Evolutionary conservation across 2,113 vertebrate genomes (phyloP), one percentile per base, ranked within the genome.

Genomic region (Crotalus helleri): DNA sequence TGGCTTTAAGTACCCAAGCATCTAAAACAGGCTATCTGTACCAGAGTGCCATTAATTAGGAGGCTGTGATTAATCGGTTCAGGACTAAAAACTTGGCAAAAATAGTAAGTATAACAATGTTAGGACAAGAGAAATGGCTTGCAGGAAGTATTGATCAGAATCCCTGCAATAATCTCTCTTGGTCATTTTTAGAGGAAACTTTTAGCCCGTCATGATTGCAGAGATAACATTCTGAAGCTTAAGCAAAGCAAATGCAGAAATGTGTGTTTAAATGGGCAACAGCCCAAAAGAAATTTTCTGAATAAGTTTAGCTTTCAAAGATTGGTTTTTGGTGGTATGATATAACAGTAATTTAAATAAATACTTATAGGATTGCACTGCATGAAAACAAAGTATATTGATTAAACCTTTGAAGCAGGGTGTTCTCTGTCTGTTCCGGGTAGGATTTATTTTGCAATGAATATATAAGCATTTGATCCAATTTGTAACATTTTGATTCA

Each of bases 61-160:
- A 91, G 90, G 1, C 21, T 59, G 24, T 23, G 89, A 4, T 81
- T 11, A 92, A 86, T 94, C 94, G 92, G 24, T 93, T 85, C 33
- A 44, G 7, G 4, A 51, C 61, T 39, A 85, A 15, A 88, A 89
- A 46, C 92, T 39, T 55, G 74, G 1, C 23, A 3, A 57, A 92
- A 6, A 17, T 91, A 90, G 85, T 61, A 39, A 90, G 10, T 13
- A 51, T 53, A 94, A 49, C 11, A 44, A 33, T 87, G 90, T 12
- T 91, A 94, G 89, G 90, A 0, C 49, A 81, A 90, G 91, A 87
- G 90, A 46, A 13, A 55, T 87, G 59, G 13, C 91, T 29, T 87
- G 7, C 44, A 4, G 53, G 1, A 93, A 1, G 11, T 26, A 87
- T 88, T 94, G 64, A 95, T 81, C 92, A 92, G 39, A 90, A 59